Evolutionary conservation across 2,888 invertebrate species (phyloP).

Genomic region (Emesis castigata): DNA sequence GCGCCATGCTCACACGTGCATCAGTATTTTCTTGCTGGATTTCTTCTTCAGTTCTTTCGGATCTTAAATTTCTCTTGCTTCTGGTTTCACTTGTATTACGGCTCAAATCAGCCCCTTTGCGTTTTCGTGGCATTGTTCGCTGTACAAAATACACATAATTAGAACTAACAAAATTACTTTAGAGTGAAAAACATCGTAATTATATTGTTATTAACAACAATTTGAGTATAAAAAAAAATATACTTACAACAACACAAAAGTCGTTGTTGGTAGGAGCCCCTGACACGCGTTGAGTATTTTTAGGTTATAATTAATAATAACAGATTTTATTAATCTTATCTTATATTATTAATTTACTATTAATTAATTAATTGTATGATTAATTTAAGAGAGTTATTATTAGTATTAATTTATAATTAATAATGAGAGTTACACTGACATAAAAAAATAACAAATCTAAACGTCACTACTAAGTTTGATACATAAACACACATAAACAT

Average conservation of each 20-base stretch:
- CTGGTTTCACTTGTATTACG: constrained; percentile 38
- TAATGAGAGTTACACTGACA: too few relatives aligned
- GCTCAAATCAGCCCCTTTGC: constrained; percentile 53
- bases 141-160: constrained; percentile 48
- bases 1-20: constrained; percentile 34
- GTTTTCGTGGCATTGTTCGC: constrained; percentile 58
- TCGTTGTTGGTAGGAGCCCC: constrained; percentile 39
- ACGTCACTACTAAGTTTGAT: too few relatives aligned
- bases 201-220: background rate
- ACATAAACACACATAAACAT: too few relatives aligned
- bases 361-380: too few relatives aligned
- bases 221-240: constrained; percentile 28
- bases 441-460: too few relatives aligned
- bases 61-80: background rate
- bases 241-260: constrained; percentile 42
- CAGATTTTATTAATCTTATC: too few relatives aligned
- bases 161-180: background rate
- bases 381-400: too few relatives aligned
- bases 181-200: background rate
- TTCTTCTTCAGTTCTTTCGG: constrained; percentile 45
- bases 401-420: too few relatives aligned
- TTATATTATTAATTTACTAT: too few relatives aligned
- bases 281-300: constrained; percentile 51
- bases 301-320: constrained; percentile 11
- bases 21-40: constrained; percentile 55